These are phyloP conservation scores for Coenonympha glycerion DNA, from an alignment of 2,888 invertebrate species.

Conservation along the genomic window DNA sequence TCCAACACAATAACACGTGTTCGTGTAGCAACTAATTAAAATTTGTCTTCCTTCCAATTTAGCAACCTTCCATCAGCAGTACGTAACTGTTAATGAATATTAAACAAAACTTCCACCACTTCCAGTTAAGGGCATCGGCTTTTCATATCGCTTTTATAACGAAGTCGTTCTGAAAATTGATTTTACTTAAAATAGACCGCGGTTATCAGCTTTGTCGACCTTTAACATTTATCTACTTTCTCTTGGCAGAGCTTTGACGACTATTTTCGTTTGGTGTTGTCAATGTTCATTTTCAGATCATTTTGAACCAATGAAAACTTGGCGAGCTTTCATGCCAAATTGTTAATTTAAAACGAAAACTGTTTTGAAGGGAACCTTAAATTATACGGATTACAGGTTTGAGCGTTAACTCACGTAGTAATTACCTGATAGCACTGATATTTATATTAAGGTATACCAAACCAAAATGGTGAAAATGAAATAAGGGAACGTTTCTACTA, in stretches of 20 bases:
- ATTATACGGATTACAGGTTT: background rate
- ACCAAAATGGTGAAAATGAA: too few relatives aligned
- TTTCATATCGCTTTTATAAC: background rate
- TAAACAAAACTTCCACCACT: too few relatives aligned
- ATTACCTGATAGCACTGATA: too few relatives aligned
- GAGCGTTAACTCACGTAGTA: too few relatives aligned
- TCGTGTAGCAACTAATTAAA: too few relatives aligned
- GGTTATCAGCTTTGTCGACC: conserved; percentile 7
- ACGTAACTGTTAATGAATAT: background rate
- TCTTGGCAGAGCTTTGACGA: conserved; percentile 2
- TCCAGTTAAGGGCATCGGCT: too few relatives aligned
- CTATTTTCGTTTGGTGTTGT: conserved; percentile 9
- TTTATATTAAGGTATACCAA: too few relatives aligned
- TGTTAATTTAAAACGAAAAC: background rate
- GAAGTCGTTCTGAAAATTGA: background rate
- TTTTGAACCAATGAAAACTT: conserved; percentile 4
- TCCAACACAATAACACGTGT: too few relatives aligned
- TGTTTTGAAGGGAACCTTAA: background rate
- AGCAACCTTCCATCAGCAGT: too few relatives aligned
- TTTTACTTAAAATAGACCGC: background rate
- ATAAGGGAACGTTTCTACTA: too few relatives aligned
- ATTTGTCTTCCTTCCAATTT: too few relatives aligned
- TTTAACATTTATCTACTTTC: conserved; percentile 1
- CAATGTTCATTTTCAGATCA: conserved; percentile 7
- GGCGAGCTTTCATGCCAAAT: background rate